phyloP scores from a whole-genome alignment of 2,888 invertebrate genomes.

The Aspidiotus rigidus region DNA sequence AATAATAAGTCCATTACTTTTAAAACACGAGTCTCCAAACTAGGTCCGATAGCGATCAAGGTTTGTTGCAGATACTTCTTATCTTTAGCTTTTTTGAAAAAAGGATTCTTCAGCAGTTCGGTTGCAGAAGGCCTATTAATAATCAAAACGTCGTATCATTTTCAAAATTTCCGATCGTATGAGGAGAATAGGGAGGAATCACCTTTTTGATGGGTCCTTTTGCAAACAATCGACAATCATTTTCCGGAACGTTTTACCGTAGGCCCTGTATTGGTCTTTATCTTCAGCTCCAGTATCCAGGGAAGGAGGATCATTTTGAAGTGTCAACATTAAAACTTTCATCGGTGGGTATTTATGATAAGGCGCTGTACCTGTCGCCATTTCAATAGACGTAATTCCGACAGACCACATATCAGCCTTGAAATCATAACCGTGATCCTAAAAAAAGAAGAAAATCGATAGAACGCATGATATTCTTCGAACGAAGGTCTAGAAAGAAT shows the following conservation, averaged over 20 bases:
- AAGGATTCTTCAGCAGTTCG: constrained; percentile 90
- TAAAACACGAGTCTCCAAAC: constrained; percentile 79
- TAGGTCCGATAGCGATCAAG: constrained; percentile 74
- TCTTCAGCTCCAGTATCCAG: constrained; percentile 91
- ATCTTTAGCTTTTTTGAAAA: constrained; percentile 96
- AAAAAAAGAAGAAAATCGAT: constrained; percentile 38
- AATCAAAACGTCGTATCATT: constrained; percentile 19
- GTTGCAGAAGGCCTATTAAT: constrained; percentile 72
- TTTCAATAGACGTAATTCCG: constrained; percentile 95
- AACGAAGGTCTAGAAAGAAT: neutral
- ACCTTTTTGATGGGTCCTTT: constrained; percentile 84
- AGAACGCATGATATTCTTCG: neutral
- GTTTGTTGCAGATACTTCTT: constrained; percentile 79
- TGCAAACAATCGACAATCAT: constrained; percentile 94
- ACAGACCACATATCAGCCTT: constrained; percentile 93
- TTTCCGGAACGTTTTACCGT: constrained; percentile 94
- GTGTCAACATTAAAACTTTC: constrained; percentile 96
- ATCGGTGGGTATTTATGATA: constrained; percentile 98
- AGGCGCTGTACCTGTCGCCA: constrained; percentile 96
- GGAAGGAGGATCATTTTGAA: constrained; percentile 95
- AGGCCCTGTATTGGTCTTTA: constrained; percentile 95
- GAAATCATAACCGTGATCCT: constrained; percentile 95
- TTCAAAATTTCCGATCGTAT: neutral
- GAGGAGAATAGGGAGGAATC: neutral
- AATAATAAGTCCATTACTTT: constrained; percentile 53